Conservation (phyloP, 2,797 vertebrate species). For the Micropoecilia bifurca region DNA sequence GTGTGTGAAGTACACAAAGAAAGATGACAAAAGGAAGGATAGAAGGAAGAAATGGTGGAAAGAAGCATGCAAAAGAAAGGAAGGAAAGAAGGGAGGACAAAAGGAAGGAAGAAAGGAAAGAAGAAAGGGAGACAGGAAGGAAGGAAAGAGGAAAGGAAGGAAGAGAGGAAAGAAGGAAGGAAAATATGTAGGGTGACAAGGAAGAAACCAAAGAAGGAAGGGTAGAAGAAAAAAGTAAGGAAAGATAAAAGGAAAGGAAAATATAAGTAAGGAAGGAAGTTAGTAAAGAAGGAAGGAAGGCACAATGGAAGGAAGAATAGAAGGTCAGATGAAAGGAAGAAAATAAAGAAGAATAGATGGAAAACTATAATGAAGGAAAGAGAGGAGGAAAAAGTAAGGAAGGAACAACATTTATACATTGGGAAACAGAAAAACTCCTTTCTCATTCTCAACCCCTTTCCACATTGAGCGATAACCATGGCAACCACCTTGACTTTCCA, state of each 20-base stretch:
- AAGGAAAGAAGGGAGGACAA: not conserved
- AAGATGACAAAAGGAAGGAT: not conserved
- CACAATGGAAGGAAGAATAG: not conserved
- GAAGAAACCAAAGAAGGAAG: not conserved
- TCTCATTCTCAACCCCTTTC: not conserved
- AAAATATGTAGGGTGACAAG: not conserved
- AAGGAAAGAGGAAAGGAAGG: not conserved
- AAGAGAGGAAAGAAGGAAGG: not conserved
- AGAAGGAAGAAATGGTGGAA: not conserved
- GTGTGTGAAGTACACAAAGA: not conserved
- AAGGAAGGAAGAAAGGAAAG: not conserved
- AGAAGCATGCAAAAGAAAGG: not conserved
- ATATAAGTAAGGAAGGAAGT: not conserved
- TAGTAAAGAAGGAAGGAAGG: too few species aligned
- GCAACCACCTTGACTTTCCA: not conserved
- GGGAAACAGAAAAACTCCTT: not conserved
- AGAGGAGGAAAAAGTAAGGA: not conserved
- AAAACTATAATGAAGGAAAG: not conserved
- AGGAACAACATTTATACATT: not conserved
- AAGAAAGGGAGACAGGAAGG: not conserved
- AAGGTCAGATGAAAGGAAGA: not conserved
- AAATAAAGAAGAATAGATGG: not conserved
- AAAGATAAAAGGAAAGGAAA: too few species aligned
- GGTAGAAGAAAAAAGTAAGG: too few species aligned
- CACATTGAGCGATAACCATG: not conserved